Conservation (phyloP, 2,113 vertebrate genomes). For the Symphodus melops region DNA sequence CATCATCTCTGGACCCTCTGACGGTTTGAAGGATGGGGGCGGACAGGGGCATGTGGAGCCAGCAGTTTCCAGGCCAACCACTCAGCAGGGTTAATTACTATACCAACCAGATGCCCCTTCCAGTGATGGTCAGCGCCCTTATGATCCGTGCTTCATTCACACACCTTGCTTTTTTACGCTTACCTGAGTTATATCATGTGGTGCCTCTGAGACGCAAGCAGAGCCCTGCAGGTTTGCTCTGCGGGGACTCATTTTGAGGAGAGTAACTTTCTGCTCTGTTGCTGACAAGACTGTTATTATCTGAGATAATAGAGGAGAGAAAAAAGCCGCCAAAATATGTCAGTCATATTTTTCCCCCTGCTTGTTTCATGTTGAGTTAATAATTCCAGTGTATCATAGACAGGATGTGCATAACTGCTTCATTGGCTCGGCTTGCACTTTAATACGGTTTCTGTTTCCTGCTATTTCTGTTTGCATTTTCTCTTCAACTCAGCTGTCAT, state of each 20-base stretch:
- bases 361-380: slow-evolving; percentile 43
- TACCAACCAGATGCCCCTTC: slow-evolving; percentile 58
- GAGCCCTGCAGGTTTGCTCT: slow-evolving; percentile 46
- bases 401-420: slow-evolving; percentile 20
- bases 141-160: slow-evolving; percentile 47
- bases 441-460: neutral
- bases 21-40: slow-evolving; percentile 57
- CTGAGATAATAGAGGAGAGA: slow-evolving; percentile 51
- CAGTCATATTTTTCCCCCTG: slow-evolving; percentile 48
- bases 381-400: slow-evolving; percentile 25
- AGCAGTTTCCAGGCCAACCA: slow-evolving; percentile 66
- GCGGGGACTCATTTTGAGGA: slow-evolving; percentile 54
- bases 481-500: slow-evolving; percentile 3
- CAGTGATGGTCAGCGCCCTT: slow-evolving; percentile 59
- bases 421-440: slow-evolving; percentile 25
- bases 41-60: slow-evolving; percentile 57
- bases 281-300: slow-evolving; percentile 74
- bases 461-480: slow-evolving; percentile 20
- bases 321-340: slow-evolving; percentile 39
- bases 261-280: slow-evolving; percentile 73
- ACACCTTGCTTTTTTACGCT: slow-evolving; percentile 63
- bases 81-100: slow-evolving; percentile 76
- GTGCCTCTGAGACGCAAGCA: slow-evolving; percentile 34
- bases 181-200: slow-evolving; percentile 59
- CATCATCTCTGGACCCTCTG: slow-evolving; percentile 59